Evolutionary conservation across 2,797 vertebrate genomes (phyloP).

Genomic region (Periophthalmus magnuspinnatus): DNA sequence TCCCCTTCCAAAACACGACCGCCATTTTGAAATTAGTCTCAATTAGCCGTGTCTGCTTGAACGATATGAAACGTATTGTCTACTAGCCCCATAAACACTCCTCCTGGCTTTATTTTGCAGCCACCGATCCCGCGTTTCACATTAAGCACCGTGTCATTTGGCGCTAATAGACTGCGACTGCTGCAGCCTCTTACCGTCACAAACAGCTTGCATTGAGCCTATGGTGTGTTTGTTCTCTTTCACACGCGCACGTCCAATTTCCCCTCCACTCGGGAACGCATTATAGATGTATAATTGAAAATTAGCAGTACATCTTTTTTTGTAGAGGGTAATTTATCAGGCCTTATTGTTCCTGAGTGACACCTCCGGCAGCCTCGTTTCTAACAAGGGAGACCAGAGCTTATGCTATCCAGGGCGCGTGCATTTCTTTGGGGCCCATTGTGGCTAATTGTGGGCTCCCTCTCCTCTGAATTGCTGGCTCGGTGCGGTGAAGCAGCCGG

Average conservation of each 20-base stretch:
- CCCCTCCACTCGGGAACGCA: slow-evolving; percentile 93
- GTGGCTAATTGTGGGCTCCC: slow-evolving; percentile 98
- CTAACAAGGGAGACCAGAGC: slow-evolving; percentile 92
- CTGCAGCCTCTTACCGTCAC: slow-evolving; percentile 36
- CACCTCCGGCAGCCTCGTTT: slow-evolving; percentile 90
- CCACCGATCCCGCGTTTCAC: slow-evolving; percentile 46
- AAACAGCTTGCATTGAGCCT: slow-evolving; percentile 66
- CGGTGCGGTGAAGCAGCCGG: slow-evolving; percentile 90
- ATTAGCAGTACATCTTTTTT: slow-evolving; percentile 94
- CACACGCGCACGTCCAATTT: slow-evolving; percentile 87
- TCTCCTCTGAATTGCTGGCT: slow-evolving; percentile 99
- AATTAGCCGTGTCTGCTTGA: slow-evolving; percentile 55
- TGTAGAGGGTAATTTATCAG: slow-evolving; percentile 96
- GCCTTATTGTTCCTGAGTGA: slow-evolving; percentile 94
- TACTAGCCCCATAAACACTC: slow-evolving; percentile 34
- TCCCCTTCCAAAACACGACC: slow-evolving; percentile 42
- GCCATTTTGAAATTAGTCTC: slow-evolving; percentile 42
- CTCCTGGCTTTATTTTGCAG: slow-evolving; percentile 13
- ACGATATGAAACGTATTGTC: slow-evolving; percentile 54
- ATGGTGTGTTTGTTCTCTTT: slow-evolving; percentile 80
- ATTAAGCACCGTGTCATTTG: slow-evolving; percentile 63
- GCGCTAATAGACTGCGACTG: slow-evolving; percentile 56
- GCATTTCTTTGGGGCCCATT: slow-evolving; percentile 83
- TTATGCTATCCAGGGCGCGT: slow-evolving; percentile 82
- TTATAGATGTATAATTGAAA: slow-evolving; percentile 99